Evolutionary conservation across 2,888 invertebrate genomes (phyloP), one percentile per base, ranked within the genome.

Genomic region (Cecidostiba fungosa): DNA sequence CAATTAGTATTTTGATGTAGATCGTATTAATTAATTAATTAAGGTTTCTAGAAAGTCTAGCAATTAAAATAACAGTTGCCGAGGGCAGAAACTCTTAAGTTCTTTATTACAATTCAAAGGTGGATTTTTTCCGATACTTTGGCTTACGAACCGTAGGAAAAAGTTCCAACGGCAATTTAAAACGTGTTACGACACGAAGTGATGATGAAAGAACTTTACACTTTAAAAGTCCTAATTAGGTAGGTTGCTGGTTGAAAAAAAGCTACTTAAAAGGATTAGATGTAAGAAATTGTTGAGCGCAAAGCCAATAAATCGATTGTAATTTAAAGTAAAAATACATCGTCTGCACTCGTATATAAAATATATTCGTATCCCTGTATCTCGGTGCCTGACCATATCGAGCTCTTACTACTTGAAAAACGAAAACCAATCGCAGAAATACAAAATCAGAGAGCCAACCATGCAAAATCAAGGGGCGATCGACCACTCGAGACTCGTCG

Each of bases 161-260:
- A 59, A 59, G 54, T n/a, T 59, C 6, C 54, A 39, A n/a, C 54
- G 54, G 8, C 6, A n/a, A 59, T 59, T 59, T 59, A 59, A 59
- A 59, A 59, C 23, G 23, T 59, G 54, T 59, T n/a, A 59, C 23
- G 54, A 59, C 54, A 59, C 8, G 54, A 59, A 59, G n/a, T 59
- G n/a, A 59, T 59, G 54, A 59, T 59, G 54, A 59, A 59, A 59
- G 54, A 59, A 59, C 54, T 59, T 59, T 59, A n/a, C 54, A 1
- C 8, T 59, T 59, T n/a, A 0, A 1, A 59, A 59, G n/a, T 59
- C 6, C 23, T 59, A n/a, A n/a, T 59, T 59, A 59, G 54, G 8
- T 59, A 59, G n/a, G 54, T n/a, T n/a, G n/a, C 8, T 59, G 54
- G 23, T 59, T 59, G 19, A 14, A 32, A 32, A 29, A 69, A 69